Evolutionary conservation across 1,140 invertebrate genomes (phyloP).

Genomic region (Dinoponera quadriceps): DNA sequence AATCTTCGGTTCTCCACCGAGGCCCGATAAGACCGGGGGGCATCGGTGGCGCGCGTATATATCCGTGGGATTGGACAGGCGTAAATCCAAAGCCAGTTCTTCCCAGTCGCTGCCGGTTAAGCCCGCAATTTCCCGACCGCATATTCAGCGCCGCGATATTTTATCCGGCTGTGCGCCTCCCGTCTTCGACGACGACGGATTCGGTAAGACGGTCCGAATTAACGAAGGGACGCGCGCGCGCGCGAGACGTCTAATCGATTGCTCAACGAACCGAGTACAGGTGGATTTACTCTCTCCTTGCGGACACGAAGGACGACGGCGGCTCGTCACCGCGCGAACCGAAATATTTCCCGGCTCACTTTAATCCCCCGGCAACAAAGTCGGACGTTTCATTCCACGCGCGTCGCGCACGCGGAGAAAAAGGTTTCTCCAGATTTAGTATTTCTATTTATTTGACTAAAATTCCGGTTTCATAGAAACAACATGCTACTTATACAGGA

Average conservation of each 20-base stretch:
- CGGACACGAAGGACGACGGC: background rate
- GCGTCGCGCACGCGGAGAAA: background rate
- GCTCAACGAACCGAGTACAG: constrained; percentile 9
- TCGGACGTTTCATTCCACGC: background rate
- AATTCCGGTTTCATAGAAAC: no score
- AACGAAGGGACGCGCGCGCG: constrained; percentile 12
- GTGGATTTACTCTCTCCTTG: background rate
- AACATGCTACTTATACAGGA: no score
- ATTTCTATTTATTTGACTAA: no score
- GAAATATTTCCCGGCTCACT: background rate
- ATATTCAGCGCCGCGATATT: constrained; percentile 52
- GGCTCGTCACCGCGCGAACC: background rate
- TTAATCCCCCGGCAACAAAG: background rate
- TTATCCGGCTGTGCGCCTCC: constrained; percentile 36
- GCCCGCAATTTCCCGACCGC: constrained; percentile 44
- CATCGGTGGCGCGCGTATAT: constrained; percentile 24
- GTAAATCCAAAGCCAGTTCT: constrained; percentile 61
- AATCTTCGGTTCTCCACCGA: background rate
- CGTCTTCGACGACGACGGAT: constrained; percentile 1
- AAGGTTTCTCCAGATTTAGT: no score
- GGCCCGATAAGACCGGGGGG: constrained; percentile 40
- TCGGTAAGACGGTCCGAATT: constrained; percentile 36
- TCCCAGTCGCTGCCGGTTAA: constrained; percentile 44
- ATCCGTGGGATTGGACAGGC: constrained; percentile 47
- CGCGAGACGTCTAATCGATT: constrained; percentile 39